These are phyloP conservation scores for Jaculus jaculus DNA, from an alignment of 2,113 vertebrate genomes.

Conservation along the genomic window DNA sequence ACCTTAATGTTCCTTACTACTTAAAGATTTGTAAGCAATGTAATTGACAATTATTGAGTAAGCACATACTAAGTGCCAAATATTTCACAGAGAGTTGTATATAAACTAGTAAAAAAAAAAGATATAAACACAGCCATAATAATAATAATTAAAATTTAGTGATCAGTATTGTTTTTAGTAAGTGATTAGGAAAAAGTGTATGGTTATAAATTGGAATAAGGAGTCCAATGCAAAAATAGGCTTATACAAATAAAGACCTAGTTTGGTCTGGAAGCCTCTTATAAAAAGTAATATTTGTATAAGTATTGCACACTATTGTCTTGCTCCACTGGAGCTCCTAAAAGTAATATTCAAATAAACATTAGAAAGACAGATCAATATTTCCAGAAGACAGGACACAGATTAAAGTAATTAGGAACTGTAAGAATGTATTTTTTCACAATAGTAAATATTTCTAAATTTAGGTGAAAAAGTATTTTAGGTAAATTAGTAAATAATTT, in stretches of 20 bases:
- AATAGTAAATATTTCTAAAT: conserved; percentile 19
- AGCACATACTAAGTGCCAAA: not conserved
- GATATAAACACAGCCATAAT: not conserved
- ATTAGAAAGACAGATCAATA: not conserved
- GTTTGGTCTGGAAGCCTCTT: not conserved
- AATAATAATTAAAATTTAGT: not conserved
- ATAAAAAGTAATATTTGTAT: not conserved
- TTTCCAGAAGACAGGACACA: not conserved
- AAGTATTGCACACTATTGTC: not conserved
- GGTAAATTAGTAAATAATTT: not conserved
- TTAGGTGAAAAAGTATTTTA: conserved; percentile 21
- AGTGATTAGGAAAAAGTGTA: not conserved
- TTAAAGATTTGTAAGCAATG: not conserved
- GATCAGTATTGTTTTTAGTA: not conserved
- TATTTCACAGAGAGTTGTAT: not conserved
- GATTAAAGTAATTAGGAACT: not conserved
- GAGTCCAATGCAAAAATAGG: not conserved
- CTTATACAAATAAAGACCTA: not conserved
- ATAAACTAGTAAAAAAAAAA: not conserved
- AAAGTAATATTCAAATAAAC: not conserved
- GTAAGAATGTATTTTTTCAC: not conserved
- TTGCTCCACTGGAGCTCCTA: too few species aligned
- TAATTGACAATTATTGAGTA: conserved; percentile 42
- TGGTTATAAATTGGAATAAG: not conserved
- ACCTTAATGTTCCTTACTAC: conserved; percentile 33